Conservation (phyloP, 2,888 invertebrate species). For the Rhaphigaster nebulosa region DNA sequence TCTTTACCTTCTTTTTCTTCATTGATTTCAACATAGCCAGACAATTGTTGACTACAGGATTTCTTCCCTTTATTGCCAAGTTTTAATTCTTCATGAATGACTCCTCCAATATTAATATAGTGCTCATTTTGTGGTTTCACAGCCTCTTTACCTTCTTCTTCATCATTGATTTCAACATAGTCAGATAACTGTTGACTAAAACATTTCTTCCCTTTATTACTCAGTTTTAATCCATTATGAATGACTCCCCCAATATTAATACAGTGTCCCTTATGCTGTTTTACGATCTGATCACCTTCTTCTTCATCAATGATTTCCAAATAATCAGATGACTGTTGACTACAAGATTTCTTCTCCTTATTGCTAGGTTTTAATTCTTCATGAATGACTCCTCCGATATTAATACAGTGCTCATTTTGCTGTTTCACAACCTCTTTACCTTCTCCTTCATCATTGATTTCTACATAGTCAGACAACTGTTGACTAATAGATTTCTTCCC, state of each 20-base stretch:
- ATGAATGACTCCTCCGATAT: neutral
- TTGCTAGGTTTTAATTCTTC: neutral
- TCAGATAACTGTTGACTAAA: neutral
- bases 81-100: neutral
- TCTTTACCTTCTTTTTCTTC: neutral
- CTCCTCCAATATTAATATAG: neutral
- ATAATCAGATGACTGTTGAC: neutral
- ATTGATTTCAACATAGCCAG: neutral
- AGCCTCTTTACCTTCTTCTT: neutral
- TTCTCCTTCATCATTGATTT: neutral
- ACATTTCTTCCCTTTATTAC: neutral
- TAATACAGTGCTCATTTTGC: neutral
- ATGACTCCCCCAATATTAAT: neutral
- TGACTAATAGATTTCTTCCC: neutral
- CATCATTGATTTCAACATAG: neutral
- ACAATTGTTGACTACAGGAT: neutral
- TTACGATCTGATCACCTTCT: neutral
- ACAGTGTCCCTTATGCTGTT: neutral
- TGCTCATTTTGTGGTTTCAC: neutral
- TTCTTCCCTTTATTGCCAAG: neutral
- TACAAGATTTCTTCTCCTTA: neutral
- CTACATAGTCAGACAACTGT: neutral
- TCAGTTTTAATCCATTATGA: neutral
- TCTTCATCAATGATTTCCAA: constrained; percentile 17
- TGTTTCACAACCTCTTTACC: neutral